Percentiles rank a stretch among this genome's conserved stretches.
phyloP scores from a whole-genome alignment of 2,888 invertebrate genomes.

The Himalopsyche anomala region DNA sequence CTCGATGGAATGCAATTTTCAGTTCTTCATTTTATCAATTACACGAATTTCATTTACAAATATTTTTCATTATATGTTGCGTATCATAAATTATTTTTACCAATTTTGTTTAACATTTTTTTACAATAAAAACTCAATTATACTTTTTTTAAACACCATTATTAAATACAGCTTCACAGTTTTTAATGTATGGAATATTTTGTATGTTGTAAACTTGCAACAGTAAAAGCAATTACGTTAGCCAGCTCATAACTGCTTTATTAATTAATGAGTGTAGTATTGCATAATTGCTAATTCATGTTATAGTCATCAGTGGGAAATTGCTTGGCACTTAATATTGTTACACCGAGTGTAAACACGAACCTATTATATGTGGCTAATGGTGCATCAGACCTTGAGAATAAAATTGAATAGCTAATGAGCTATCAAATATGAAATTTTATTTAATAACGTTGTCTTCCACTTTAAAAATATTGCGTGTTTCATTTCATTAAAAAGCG shows the following conservation, averaged over 20 bases:
- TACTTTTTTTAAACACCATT: too few species aligned
- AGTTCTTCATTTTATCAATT: too few species aligned
- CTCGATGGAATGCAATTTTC: too few species aligned
- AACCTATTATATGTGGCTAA: slow-evolving; percentile 1
- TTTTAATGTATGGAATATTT: not conserved
- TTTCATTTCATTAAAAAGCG: too few species aligned
- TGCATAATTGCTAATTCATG: slow-evolving; percentile 43
- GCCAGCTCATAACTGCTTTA: slow-evolving; percentile 40
- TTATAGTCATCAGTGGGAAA: slow-evolving; percentile 38
- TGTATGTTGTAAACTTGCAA: slow-evolving; percentile 31
- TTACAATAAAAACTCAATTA: too few species aligned
- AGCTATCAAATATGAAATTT: too few species aligned
- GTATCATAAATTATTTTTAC: too few species aligned
- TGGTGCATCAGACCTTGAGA: not conserved
- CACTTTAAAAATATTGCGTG: too few species aligned
- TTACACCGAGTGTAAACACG: slow-evolving; percentile 13
- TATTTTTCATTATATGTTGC: too few species aligned
- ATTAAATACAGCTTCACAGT: not conserved
- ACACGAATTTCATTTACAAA: too few species aligned
- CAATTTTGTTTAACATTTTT: too few species aligned
- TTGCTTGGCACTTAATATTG: slow-evolving; percentile 19
- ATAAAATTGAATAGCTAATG: not conserved
- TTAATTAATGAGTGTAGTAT: slow-evolving; percentile 26
- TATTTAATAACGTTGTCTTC: too few species aligned
- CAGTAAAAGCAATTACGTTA: not conserved